Evolutionary conservation across 2,888 invertebrate species (phyloP).

Genomic region (Flexamia atlantica): DNA sequence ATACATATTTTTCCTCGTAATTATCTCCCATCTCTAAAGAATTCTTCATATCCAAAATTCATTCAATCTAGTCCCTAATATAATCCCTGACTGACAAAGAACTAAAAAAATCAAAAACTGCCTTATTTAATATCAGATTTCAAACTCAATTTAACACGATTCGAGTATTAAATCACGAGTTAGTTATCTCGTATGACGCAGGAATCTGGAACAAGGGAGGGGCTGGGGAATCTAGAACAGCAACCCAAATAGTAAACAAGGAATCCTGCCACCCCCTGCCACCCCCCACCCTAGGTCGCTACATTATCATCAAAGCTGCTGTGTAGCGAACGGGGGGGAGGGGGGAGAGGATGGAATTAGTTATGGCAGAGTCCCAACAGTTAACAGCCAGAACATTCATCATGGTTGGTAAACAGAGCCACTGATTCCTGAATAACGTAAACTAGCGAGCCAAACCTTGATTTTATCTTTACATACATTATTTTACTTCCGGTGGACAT

Average conservation of each 20-base stretch:
- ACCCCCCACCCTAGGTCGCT: neutral
- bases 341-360: neutral
- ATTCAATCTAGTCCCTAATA: no score
- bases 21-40: no score
- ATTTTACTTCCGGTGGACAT: no score
- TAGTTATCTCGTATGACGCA: neutral
- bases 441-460: no score
- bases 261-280: neutral
- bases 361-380: neutral
- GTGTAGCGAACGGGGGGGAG: neutral
- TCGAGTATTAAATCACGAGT: neutral
- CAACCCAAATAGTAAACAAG: constrained; percentile 42
- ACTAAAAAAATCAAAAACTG: no score
- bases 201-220: neutral
- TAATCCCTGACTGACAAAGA: no score
- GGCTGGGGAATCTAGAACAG: constrained; percentile 14
- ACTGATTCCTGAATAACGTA: no score
- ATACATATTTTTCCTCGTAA: no score
- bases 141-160: neutral
- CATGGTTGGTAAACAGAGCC: neutral
- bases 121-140: no score
- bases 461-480: no score
- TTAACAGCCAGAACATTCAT: neutral
- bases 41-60: no score
- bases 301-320: neutral